Evolutionary conservation across 2,888 invertebrate species (phyloP).

Genomic region (Drosophila pseudotalamancana): DNA sequence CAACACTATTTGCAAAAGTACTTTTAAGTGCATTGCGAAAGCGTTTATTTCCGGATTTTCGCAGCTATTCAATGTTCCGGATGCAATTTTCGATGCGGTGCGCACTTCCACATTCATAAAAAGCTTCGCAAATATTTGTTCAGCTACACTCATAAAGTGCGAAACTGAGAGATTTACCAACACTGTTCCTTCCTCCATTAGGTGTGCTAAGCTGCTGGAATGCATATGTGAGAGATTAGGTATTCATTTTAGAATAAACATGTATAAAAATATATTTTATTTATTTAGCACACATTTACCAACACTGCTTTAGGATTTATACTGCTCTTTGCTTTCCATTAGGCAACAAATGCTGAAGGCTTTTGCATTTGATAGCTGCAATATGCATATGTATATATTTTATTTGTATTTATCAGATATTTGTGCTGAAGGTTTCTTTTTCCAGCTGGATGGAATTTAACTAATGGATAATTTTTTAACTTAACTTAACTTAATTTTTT

Average conservation of each 20-base stretch:
- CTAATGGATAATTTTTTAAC: too few species aligned
- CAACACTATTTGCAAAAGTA: conserved; percentile 58
- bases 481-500: too few species aligned
- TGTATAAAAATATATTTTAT: not conserved
- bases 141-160: conserved; percentile 7
- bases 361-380: not conserved
- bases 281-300: too few species aligned
- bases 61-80: conserved; percentile 47
- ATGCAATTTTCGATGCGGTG: conserved; percentile 10
- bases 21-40: conserved; percentile 66
- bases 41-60: conserved; percentile 70
- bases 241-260: not conserved
- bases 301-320: not conserved
- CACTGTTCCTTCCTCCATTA: not conserved
- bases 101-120: conserved; percentile 19
- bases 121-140: conserved; percentile 40
- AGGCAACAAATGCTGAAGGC: not conserved
- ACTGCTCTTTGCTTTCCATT: not conserved
- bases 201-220: not conserved
- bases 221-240: not conserved
- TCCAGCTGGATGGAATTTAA: too few species aligned
- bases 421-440: too few species aligned
- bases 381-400: too few species aligned
- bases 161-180: conserved; percentile 11
- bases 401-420: too few species aligned